Evolutionary conservation across 2,888 invertebrate genomes (phyloP).

Genomic region (Candidula unifasciata): DNA sequence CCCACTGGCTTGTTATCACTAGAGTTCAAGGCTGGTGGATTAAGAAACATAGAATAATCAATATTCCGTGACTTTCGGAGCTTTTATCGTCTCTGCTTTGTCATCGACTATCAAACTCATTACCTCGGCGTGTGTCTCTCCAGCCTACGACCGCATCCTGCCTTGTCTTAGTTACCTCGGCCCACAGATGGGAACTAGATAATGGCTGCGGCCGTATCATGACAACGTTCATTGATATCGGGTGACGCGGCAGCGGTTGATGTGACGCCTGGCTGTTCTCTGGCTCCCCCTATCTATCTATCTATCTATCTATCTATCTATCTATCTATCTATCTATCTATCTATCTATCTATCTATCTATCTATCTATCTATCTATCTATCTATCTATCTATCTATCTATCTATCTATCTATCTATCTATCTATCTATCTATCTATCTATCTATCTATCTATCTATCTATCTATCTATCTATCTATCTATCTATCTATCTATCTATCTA

Average conservation of each 20-base stretch:
- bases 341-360: background rate
- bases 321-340: background rate
- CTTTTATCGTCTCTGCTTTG: constrained; percentile 9
- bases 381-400: too few species aligned
- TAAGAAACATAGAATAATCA: constrained; percentile 19
- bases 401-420: too few species aligned
- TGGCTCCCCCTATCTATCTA: background rate
- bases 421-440: too few species aligned
- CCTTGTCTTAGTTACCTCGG: background rate
- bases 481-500: background rate
- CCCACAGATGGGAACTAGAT: constrained; percentile 16
- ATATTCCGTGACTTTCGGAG: background rate
- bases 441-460: too few species aligned
- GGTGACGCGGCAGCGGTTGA: background rate
- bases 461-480: too few species aligned
- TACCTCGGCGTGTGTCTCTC: background rate
- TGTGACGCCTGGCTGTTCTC: background rate
- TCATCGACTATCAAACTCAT: constrained; percentile 22
- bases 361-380: too few species aligned
- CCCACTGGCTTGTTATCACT: constrained; percentile 3
- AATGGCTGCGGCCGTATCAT: background rate
- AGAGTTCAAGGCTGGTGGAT: background rate
- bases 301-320: background rate
- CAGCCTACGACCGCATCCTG: background rate
- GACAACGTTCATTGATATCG: constrained; percentile 22